Conservation (phyloP, 2,797 vertebrate species). For the Sorex maritimensis region DNA sequence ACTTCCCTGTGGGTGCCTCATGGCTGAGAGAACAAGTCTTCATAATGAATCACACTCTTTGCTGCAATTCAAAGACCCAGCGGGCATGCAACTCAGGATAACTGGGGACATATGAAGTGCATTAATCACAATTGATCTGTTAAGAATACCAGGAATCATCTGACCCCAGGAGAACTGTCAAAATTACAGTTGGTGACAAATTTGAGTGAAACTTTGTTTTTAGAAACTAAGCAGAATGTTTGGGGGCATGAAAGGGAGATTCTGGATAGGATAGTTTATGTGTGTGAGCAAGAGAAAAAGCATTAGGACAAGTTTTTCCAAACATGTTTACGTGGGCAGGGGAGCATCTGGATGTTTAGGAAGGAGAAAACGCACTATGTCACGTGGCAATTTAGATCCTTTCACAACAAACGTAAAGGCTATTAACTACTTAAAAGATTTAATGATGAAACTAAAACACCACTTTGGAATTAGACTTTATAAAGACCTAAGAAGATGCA, state of each 20-base stretch:
- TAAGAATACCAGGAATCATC: background rate
- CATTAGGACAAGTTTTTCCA: background rate
- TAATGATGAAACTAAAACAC: conserved; percentile 21
- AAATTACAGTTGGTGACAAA: conserved; percentile 24
- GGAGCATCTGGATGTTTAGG: background rate
- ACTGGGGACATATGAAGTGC: background rate
- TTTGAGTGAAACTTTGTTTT: conserved; percentile 41
- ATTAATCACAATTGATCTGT: conserved; percentile 6
- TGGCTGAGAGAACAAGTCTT: background rate
- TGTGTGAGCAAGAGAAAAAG: background rate
- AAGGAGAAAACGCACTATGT: background rate
- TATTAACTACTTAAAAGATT: background rate
- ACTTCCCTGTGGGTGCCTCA: background rate
- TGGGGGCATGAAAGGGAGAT: background rate
- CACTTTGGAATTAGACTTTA: background rate
- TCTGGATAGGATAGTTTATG: background rate
- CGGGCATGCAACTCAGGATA: background rate
- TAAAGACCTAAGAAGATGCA: background rate
- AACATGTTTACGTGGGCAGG: fast-evolving
- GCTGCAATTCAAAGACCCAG: conserved; percentile 37
- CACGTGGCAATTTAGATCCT: background rate
- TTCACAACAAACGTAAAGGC: background rate
- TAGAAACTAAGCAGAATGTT: background rate
- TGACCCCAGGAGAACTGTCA: background rate
- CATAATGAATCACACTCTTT: background rate